These are phyloP conservation scores for Chrysopa pallens DNA, from an alignment of 1,140 invertebrate genomes.

Conservation along the genomic window DNA sequence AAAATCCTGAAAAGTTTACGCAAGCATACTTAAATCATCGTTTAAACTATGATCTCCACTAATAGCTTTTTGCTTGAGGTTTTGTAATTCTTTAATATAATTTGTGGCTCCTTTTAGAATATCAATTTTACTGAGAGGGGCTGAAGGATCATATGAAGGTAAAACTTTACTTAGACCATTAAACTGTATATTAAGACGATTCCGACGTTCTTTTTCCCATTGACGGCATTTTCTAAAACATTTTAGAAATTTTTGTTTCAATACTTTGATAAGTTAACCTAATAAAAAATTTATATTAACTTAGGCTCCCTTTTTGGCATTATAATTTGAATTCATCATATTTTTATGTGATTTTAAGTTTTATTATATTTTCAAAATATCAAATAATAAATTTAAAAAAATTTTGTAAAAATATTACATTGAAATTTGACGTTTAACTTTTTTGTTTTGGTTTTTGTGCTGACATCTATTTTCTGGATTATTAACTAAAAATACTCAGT, in stretches of 20 bases:
- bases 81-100: constrained; percentile 26
- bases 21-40: constrained; percentile 4
- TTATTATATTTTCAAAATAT: no score
- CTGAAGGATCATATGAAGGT: constrained; percentile 26
- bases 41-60: constrained; percentile 3
- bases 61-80: constrained; percentile 20
- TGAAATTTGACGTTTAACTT: no score
- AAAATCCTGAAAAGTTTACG: constrained; percentile 3
- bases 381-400: no score
- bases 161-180: constrained; percentile 23
- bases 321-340: background rate
- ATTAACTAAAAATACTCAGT: no score
- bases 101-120: constrained; percentile 23
- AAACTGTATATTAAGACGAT: constrained; percentile 27
- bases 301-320: background rate
- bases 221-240: constrained; percentile 18
- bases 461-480: no score
- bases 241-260: background rate
- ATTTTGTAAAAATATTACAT: no score
- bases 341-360: no score
- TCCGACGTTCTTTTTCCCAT: constrained; percentile 30
- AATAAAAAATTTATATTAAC: background rate
- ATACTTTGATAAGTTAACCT: background rate
- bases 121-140: constrained; percentile 24
- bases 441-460: no score